These are phyloP conservation scores for Toxotes chatareus DNA, from an alignment of 2,113 vertebrate species.

Conservation along the genomic window DNA sequence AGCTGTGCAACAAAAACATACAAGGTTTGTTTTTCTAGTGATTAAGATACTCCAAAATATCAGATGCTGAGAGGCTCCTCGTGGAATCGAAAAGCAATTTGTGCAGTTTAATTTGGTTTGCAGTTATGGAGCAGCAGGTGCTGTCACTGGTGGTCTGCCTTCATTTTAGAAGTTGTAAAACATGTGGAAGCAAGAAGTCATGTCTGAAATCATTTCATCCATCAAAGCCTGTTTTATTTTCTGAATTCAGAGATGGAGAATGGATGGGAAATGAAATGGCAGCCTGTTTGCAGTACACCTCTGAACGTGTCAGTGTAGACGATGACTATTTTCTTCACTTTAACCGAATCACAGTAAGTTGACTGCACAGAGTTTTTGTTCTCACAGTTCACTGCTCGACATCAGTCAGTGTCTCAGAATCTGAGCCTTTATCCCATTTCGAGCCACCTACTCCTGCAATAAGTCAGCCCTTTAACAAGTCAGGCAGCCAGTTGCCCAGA, in stretches of 20 bases:
- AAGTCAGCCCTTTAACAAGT: slow-evolving; percentile 64
- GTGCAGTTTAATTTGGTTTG: slow-evolving; percentile 47
- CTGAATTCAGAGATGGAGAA: slow-evolving; percentile 19
- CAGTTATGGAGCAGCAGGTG: slow-evolving; percentile 63
- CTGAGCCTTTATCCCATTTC: slow-evolving; percentile 57
- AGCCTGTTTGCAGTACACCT: neutral
- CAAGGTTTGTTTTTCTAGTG: slow-evolving; percentile 68
- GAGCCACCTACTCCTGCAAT: slow-evolving; percentile 58
- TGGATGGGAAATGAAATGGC: slow-evolving; percentile 30
- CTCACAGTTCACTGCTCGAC: slow-evolving; percentile 15
- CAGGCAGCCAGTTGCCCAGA: slow-evolving; percentile 58
- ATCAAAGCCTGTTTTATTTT: slow-evolving; percentile 48
- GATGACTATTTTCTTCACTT: slow-evolving; percentile 32
- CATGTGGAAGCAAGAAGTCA: slow-evolving; percentile 50
- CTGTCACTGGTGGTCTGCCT: slow-evolving; percentile 33
- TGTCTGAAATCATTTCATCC: slow-evolving; percentile 55
- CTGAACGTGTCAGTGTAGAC: neutral
- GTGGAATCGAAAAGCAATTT: slow-evolving; percentile 40
- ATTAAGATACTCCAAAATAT: slow-evolving; percentile 63
- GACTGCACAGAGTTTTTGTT: slow-evolving; percentile 12
- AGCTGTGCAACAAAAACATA: slow-evolving; percentile 84
- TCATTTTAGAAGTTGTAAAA: slow-evolving; percentile 56
- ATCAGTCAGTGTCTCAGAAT: slow-evolving; percentile 50
- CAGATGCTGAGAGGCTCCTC: slow-evolving; percentile 27
- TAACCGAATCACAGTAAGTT: slow-evolving; percentile 11